Evolutionary conservation across 1,140 invertebrate species (phyloP).

Genomic region (Agrypnia vestita): DNA sequence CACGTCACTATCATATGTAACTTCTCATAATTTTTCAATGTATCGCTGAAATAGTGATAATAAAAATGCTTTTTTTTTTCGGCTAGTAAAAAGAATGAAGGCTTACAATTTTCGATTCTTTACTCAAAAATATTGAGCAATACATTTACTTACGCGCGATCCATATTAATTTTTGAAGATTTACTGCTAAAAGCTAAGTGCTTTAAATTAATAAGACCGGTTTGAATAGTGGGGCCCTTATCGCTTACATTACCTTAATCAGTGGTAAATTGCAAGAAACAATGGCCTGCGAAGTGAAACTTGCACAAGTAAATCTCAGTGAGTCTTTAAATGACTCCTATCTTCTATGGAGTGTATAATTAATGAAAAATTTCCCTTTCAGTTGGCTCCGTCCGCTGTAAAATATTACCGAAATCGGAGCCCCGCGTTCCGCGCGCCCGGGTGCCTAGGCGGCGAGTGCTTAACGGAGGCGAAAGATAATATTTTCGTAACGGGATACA

Average conservation of each 20-base stretch:
- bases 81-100: too few relatives aligned
- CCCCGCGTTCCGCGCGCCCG: not conserved
- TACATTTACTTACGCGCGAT: too few relatives aligned
- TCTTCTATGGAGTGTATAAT: constrained; percentile 22
- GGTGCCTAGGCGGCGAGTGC: not conserved
- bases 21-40: too few relatives aligned
- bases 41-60: too few relatives aligned
- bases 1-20: too few relatives aligned
- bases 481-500: constrained; percentile 41
- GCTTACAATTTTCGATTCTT: too few relatives aligned
- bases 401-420: constrained; percentile 26
- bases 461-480: constrained; percentile 29
- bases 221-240: not conserved
- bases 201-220: too few relatives aligned
- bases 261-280: constrained; percentile 2
- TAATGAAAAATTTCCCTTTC: constrained; percentile 35
- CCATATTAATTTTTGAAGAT: too few relatives aligned
- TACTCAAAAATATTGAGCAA: too few relatives aligned
- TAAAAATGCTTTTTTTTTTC: too few relatives aligned
- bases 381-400: not conserved
- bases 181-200: too few relatives aligned
- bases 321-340: constrained; percentile 6
- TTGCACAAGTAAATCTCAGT: not conserved
- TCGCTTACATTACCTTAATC: constrained; percentile 1
- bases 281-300: not conserved